A percentile compares a stretch with the other conserved stretches of the same genome.
phyloP scores from a whole-genome alignment of 1,140 invertebrate genomes.

The Drosophila navojoa region DNA sequence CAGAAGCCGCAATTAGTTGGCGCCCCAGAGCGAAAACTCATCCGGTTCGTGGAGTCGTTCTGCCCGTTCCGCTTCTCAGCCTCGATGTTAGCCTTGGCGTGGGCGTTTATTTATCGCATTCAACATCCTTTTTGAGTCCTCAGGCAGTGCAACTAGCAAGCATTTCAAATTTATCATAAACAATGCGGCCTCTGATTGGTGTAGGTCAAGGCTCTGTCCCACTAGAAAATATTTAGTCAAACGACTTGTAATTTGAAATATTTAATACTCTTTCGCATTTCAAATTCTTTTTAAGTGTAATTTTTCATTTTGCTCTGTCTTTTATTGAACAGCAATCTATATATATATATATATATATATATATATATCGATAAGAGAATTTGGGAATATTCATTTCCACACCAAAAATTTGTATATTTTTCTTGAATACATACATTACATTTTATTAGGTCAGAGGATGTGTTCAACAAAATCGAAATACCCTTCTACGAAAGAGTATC shows the following conservation, averaged over 20 bases:
- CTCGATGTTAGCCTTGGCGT: constrained; percentile 21
- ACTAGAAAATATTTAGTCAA: not conserved
- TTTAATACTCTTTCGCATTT: too few relatives aligned
- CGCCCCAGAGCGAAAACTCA: constrained; percentile 73
- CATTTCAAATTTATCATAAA: constrained; percentile 73
- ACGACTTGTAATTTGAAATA: too few relatives aligned
- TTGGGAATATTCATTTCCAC: too few relatives aligned
- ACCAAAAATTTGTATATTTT: too few relatives aligned
- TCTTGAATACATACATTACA: too few relatives aligned
- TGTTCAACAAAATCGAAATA: not conserved
- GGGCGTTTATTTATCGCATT: constrained; percentile 57
- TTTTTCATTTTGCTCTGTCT: too few relatives aligned
- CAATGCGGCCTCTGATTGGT: constrained; percentile 68
- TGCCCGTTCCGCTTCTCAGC: constrained; percentile 10
- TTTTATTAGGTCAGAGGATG: too few relatives aligned
- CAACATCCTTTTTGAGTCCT: not conserved
- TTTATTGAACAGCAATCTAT: too few relatives aligned
- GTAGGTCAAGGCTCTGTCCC: constrained; percentile 54
- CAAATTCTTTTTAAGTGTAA: too few relatives aligned
- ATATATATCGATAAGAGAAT: too few relatives aligned
- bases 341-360: too few relatives aligned
- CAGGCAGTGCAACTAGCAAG: constrained; percentile 43
- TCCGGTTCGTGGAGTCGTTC: constrained; percentile 26
- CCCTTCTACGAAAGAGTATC: not conserved
- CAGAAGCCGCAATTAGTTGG: constrained; percentile 65